Percentiles rank a stretch among this genome's conserved stretches.
Conservation (phyloP, 2,888 invertebrate genomes). For the Agonopterix subpropinquella region DNA sequence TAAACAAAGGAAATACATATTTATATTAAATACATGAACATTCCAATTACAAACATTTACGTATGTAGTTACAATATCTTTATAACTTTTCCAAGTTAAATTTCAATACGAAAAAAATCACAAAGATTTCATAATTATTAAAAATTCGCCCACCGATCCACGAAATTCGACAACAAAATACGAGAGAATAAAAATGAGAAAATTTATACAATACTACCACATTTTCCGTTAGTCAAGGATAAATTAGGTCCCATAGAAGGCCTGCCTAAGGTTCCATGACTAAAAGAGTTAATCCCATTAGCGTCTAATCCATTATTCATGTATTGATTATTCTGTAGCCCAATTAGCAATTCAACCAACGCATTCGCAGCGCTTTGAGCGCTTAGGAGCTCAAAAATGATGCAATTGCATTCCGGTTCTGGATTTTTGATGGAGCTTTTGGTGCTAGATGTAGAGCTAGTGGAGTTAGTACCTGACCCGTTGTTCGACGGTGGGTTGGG, state of each 20-base stretch:
- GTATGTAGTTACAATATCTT: slow-evolving; percentile 7
- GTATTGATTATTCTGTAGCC: slow-evolving; percentile 65
- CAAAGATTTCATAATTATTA: no score
- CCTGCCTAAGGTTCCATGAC: slow-evolving; percentile 46
- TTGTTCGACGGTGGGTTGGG: slow-evolving; percentile 35
- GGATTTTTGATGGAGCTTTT: slow-evolving; percentile 46
- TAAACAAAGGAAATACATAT: neutral
- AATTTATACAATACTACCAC: slow-evolving; percentile 59
- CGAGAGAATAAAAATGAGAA: neutral
- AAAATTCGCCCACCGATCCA: no score
- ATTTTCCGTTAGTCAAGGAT: slow-evolving; percentile 62
- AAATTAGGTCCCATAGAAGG: slow-evolving; percentile 47
- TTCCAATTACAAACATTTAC: slow-evolving; percentile 13
- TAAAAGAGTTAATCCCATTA: slow-evolving; percentile 25
- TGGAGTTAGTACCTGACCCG: slow-evolving; percentile 38
- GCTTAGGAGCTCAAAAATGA: slow-evolving; percentile 60
- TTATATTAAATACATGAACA: neutral
- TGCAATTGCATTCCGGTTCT: slow-evolving; percentile 66
- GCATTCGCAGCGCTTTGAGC: slow-evolving; percentile 65
- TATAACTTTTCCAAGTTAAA: no score
- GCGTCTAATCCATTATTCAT: slow-evolving; percentile 54
- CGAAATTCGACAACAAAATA: no score
- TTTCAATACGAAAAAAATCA: no score
- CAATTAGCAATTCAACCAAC: slow-evolving; percentile 59
- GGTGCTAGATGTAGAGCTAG: slow-evolving; percentile 40